A percentile compares a stretch with the other conserved stretches of the same genome.
Evolutionary conservation across 1,140 invertebrate species (phyloP).

Genomic region (Prorops nasuta): DNA sequence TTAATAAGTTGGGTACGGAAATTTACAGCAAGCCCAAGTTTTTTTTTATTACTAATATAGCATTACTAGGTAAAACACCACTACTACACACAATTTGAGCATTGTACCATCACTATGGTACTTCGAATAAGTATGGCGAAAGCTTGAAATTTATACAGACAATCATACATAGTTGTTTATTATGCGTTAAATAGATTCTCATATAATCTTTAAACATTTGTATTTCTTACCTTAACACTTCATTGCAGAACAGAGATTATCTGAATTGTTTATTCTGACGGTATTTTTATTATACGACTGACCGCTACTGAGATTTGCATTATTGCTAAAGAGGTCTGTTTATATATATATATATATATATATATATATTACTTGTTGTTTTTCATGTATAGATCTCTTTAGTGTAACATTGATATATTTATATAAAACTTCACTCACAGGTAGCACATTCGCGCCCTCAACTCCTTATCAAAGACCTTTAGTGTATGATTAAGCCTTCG

Average conservation of each 20-base stretch:
- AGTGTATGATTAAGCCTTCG: conserved; percentile 6
- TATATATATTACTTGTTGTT: conserved; percentile 13
- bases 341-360: conserved; percentile 27
- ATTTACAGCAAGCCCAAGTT: too few species aligned
- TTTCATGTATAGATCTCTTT: conserved; percentile 35
- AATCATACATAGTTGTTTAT: not conserved
- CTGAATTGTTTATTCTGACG: conserved; percentile 14
- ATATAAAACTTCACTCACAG: conserved; percentile 47
- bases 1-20: too few species aligned
- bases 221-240: conserved; percentile 23
- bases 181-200: not conserved
- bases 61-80: conserved; percentile 28
- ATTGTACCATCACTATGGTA: conserved; percentile 31
- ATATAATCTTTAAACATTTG: not conserved
- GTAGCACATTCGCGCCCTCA: conserved; percentile 42
- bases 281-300: conserved; percentile 28
- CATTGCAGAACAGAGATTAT: conserved; percentile 6
- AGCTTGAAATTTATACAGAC: not conserved
- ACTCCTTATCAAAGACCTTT: conserved; percentile 11
- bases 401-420: conserved; percentile 42
- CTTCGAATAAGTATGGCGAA: conserved; percentile 22
- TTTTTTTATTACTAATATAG: conserved; percentile 28
- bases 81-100: conserved; percentile 38
- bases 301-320: conserved; percentile 34
- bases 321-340: conserved; percentile 30